A percentile compares a stretch with the other conserved stretches of the same genome.
These are phyloP conservation scores for Melanitta fusca DNA, from an alignment of 2,797 vertebrate genomes.

Conservation along the genomic window DNA sequence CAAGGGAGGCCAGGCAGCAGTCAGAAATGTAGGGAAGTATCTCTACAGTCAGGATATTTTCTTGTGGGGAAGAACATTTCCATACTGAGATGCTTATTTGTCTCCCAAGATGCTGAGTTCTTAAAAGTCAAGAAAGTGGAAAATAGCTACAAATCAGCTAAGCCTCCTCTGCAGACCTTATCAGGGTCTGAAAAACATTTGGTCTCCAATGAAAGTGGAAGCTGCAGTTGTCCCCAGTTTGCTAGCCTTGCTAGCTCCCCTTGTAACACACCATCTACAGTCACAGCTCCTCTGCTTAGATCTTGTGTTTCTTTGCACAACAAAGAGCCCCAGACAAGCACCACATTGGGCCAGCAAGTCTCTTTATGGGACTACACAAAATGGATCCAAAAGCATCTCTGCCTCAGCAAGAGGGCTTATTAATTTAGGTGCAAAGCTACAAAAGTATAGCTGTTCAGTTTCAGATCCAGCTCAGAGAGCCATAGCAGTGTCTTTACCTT, in stretches of 20 bases:
- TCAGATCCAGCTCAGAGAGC: not conserved
- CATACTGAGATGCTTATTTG: not conserved
- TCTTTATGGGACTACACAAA: not conserved
- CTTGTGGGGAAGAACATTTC: not conserved
- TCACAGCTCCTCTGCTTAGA: not conserved
- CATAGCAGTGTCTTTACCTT: not conserved
- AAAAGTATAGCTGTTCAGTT: not conserved
- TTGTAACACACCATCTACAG: not conserved
- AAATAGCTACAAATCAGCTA: not conserved
- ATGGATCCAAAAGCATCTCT: not conserved
- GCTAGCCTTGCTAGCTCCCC: not conserved
- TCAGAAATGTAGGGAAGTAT: not conserved
- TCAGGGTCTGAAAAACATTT: not conserved
- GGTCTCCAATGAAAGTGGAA: not conserved
- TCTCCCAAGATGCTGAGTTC: not conserved
- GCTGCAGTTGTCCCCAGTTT: not conserved
- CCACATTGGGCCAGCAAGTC: not conserved
- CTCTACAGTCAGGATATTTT: not conserved
- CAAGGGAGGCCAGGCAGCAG: not conserved
- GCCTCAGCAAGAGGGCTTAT: not conserved
- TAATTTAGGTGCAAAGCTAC: not conserved
- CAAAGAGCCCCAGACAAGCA: not conserved
- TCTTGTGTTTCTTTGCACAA: not conserved
- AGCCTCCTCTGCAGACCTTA: constrained; percentile 10
- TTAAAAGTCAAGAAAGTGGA: not conserved